These are phyloP conservation scores for Cheirogaleus major DNA, from an alignment of 2,797 vertebrate genomes.

Conservation along the genomic window DNA sequence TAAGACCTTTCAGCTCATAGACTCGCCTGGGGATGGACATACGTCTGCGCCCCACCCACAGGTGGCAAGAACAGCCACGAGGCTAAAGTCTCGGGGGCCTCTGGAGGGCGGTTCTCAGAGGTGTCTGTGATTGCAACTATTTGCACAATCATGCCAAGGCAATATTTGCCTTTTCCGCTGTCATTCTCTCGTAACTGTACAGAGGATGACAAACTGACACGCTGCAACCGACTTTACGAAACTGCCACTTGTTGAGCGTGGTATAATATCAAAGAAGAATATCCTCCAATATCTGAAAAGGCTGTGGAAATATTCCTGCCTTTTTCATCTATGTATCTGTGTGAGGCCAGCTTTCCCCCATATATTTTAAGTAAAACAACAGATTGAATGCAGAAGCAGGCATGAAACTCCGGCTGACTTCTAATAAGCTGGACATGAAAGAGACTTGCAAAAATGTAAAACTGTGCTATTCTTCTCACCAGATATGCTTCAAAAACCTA, in stretches of 20 bases:
- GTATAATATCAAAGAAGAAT: not conserved
- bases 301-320: not conserved
- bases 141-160: not conserved
- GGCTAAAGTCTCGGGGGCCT: not conserved
- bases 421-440: not conserved
- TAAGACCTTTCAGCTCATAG: not conserved
- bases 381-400: not conserved
- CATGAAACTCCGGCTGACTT: not conserved
- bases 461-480: not conserved
- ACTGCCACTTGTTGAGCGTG: not conserved
- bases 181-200: not conserved
- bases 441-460: not conserved
- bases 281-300: not conserved
- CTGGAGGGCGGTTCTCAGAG: not conserved
- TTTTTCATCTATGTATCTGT: rapidly evolving
- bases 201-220: not conserved
- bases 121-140: not conserved
- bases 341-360: not conserved
- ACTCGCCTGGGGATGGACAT: not conserved
- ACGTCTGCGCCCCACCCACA: not conserved
- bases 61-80: not conserved
- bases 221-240: not conserved
- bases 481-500: not conserved
- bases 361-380: too few species aligned
- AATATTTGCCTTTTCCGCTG: not conserved